Percentiles rank a stretch among this genome's conserved stretches.
Evolutionary conservation across 1,140 invertebrate genomes (phyloP).

Genomic region (Drosophila ficusphila): DNA sequence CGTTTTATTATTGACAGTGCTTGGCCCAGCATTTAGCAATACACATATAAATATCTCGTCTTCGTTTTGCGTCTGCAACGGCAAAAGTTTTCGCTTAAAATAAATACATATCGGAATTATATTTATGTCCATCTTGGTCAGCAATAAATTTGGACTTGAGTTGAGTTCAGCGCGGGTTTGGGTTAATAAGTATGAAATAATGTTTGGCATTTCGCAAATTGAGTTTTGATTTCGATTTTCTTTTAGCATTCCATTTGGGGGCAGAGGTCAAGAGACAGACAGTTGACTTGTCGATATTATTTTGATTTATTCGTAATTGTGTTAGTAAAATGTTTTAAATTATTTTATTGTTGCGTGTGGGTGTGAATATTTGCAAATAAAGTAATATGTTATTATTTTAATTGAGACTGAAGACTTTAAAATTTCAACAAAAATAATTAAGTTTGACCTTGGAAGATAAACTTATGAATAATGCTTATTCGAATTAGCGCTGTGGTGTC

Average conservation of each 20-base stretch:
- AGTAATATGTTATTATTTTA: too few species aligned
- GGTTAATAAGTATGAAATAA: conserved; percentile 58
- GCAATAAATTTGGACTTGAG: conserved; percentile 60
- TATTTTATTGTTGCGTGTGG: background rate
- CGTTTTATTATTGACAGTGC: conserved; percentile 79
- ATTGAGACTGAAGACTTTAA: too few species aligned
- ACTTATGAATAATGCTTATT: background rate
- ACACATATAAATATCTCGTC: conserved; percentile 17
- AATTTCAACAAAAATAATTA: too few species aligned
- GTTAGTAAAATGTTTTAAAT: background rate
- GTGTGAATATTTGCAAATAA: too few species aligned
- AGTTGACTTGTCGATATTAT: background rate
- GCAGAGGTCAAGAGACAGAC: background rate
- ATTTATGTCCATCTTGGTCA: conserved; percentile 55
- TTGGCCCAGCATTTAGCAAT: conserved; percentile 12
- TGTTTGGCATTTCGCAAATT: conserved; percentile 48
- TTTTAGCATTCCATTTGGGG: background rate
- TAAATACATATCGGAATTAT: conserved; percentile 64
- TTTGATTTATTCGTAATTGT: background rate
- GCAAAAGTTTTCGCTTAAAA: conserved; percentile 68
- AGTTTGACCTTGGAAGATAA: too few species aligned
- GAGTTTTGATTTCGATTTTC: conserved; percentile 54
- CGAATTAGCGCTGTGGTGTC: background rate
- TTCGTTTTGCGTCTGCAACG: too few species aligned
- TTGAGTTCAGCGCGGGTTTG: conserved; percentile 9